phyloP scores from a whole-genome alignment of 2,113 vertebrate species.

The Cyprinodon tularosa region DNA sequence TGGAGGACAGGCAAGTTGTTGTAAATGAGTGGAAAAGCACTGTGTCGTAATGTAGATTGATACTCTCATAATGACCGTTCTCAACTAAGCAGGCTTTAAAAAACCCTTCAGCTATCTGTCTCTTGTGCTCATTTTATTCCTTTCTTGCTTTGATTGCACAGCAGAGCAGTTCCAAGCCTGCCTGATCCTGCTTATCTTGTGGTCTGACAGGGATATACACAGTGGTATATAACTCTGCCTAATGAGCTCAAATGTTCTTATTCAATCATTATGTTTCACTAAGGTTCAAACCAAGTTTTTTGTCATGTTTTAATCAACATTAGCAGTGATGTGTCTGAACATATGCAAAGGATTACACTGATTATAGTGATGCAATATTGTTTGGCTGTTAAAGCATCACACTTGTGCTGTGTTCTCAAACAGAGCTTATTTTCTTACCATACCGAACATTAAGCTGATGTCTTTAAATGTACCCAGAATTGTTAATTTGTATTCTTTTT shows the following conservation, averaged over 20 bases:
- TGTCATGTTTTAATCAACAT: too few relatives aligned
- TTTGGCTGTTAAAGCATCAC: neutral
- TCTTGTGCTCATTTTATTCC: conserved; percentile 49
- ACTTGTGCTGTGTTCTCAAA: neutral
- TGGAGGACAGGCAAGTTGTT: conserved; percentile 31
- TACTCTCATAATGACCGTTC: conserved; percentile 68
- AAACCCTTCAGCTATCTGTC: conserved; percentile 60
- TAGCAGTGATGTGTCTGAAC: conserved; percentile 12
- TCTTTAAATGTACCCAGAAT: neutral
- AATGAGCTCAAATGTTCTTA: conserved; percentile 13
- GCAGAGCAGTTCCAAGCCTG: conserved; percentile 53
- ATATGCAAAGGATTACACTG: conserved; percentile 15
- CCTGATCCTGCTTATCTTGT: conserved; percentile 42
- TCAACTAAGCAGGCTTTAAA: conserved; percentile 47
- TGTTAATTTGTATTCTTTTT: neutral
- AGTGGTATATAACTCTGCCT: conserved; percentile 24
- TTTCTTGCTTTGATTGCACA: conserved; percentile 49
- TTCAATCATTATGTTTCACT: neutral
- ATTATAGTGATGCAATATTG: conserved; percentile 14
- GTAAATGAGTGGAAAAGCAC: conserved; percentile 64
- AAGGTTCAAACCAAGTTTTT: too few relatives aligned
- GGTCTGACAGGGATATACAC: conserved; percentile 24
- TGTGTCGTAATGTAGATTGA: conserved; percentile 68
- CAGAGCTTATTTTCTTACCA: neutral
- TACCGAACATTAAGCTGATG: neutral